Conservation (phyloP, 1,140 invertebrate species). For the Drosophila nigromelanica region DNA sequence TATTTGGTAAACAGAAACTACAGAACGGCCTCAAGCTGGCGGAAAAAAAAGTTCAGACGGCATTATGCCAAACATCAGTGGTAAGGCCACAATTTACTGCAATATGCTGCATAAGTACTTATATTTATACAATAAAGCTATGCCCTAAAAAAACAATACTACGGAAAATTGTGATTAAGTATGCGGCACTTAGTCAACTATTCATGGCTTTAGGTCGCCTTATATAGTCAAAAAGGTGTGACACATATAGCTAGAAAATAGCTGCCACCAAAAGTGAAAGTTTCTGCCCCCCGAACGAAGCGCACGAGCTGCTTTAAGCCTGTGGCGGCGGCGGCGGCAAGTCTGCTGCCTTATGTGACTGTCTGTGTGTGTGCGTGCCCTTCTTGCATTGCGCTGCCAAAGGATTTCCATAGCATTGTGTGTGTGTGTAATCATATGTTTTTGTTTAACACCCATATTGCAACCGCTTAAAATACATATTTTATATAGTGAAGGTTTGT, state of each 20-base stretch:
- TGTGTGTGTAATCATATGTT: constrained; percentile 20
- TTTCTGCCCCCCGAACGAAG: constrained; percentile 29
- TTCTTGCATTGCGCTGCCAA: constrained; percentile 13
- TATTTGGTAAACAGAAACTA: background rate
- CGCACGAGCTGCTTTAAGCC: constrained; percentile 43
- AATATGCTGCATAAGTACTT: constrained; percentile 5
- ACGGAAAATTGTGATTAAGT: background rate
- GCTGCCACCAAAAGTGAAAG: constrained; percentile 63
- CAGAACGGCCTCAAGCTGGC: constrained; percentile 73
- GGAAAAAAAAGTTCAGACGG: constrained; percentile 81
- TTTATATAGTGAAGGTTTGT: constrained; percentile 10
- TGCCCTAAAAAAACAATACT: background rate
- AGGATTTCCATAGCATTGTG: constrained; percentile 11
- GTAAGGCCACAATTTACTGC: constrained; percentile 54
- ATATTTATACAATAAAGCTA: constrained; percentile 16
- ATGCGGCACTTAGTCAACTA: constrained; percentile 1
- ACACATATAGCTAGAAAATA: constrained; percentile 45
- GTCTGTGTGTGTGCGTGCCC: constrained; percentile 19
- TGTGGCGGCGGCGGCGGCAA: constrained; percentile 39
- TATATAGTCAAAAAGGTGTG: background rate
- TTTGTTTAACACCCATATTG: background rate
- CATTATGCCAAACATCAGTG: constrained; percentile 83
- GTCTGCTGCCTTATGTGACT: constrained; percentile 22
- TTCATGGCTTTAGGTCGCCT: constrained; percentile 5
- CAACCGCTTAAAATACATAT: background rate